Conservation (phyloP, 2,113 vertebrate species). For the Alaudala cheleensis region DNA sequence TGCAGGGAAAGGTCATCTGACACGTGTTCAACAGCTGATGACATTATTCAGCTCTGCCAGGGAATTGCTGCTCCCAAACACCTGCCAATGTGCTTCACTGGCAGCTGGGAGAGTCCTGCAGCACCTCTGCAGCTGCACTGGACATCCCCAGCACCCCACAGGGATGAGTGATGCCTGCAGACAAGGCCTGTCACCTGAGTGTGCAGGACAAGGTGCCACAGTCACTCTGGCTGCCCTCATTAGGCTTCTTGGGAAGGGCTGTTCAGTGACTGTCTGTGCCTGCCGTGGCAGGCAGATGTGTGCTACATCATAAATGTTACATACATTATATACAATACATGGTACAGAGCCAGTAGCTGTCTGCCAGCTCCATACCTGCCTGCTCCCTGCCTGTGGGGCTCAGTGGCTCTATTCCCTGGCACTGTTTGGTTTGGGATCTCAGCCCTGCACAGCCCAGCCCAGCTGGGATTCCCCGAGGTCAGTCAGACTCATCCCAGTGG, state of each 20-base stretch:
- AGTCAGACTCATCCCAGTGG: background rate
- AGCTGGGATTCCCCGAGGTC: fast-evolving
- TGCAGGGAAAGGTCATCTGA: constrained; percentile 39
- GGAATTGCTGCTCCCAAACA: background rate
- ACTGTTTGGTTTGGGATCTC: fast-evolving
- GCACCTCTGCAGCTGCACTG: fast-evolving
- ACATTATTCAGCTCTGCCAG: constrained; percentile 15
- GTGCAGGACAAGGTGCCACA: background rate
- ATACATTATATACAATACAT: no score
- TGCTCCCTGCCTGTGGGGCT: background rate
- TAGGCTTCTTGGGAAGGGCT: background rate
- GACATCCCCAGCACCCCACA: background rate
- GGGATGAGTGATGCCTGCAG: background rate
- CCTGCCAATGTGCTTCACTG: background rate
- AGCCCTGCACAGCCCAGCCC: background rate
- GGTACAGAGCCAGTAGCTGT: background rate
- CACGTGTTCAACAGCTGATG: constrained; percentile 29
- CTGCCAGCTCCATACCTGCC: background rate
- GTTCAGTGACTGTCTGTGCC: fast-evolving
- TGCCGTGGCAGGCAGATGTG: background rate
- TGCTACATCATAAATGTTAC: fast-evolving
- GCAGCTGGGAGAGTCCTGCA: background rate
- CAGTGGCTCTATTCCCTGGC: background rate
- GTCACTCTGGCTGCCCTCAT: fast-evolving
- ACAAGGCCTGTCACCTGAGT: background rate